Conservation (phyloP, 2,113 vertebrate genomes). For the Notiomystis cincta region DNA sequence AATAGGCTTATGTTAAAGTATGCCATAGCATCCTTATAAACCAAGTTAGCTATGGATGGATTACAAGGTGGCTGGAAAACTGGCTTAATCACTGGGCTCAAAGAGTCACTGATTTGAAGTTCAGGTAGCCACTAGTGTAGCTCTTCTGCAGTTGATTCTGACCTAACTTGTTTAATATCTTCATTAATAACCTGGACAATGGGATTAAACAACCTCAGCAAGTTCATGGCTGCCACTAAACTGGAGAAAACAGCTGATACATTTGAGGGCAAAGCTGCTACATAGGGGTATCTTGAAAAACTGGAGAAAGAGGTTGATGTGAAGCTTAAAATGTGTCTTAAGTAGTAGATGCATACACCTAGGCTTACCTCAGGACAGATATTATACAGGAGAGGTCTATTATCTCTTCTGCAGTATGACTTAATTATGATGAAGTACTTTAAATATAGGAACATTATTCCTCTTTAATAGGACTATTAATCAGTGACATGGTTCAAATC, state of each 20-base stretch:
- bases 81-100: background rate
- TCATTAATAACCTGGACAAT: background rate
- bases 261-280: background rate
- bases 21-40: background rate
- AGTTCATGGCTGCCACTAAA: background rate
- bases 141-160: background rate
- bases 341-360: background rate
- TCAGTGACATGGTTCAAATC: background rate
- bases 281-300: background rate
- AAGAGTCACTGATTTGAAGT: background rate
- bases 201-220: background rate
- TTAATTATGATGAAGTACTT: constrained; percentile 3
- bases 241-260: background rate
- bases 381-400: background rate
- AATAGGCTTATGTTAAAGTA: background rate
- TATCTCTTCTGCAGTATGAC: background rate
- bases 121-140: background rate
- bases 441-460: background rate
- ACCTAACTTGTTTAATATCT: background rate
- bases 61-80: background rate
- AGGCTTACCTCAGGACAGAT: background rate
- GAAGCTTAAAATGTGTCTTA: background rate
- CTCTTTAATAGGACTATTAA: background rate
- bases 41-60: background rate
- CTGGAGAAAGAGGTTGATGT: background rate